Base-by-base conservation (phyloP, 2,888 invertebrate species). In the Drosophila aldrichi region DNA sequence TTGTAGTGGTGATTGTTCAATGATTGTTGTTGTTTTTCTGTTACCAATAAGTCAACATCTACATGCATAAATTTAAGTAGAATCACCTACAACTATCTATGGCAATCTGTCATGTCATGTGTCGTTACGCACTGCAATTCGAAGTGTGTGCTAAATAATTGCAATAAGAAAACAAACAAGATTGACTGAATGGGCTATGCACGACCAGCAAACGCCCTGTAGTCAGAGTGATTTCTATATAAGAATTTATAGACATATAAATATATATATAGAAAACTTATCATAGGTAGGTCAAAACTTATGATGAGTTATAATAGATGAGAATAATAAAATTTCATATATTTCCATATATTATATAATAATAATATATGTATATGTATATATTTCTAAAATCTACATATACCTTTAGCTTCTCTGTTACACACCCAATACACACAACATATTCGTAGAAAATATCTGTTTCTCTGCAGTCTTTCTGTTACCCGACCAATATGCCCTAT, bases 41-140 rank as follows among this genome's bases (percentile, higher is more conserved):
- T 58, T 70, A 75, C 88, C 83, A 79, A 88, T 84, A 86, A 74
- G 60, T 69, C 77, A 70, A 61, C 44, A 25, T 40, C 1, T 36
- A 74, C 75, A 70, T 70, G 89, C 79, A 88, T 84, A 84, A 82
- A 86, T 86, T 81, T 75, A 51, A 18, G 44, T n/a, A 25, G 6
- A 32, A 10, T 18, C 25, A 20, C 48, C 49, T 14, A 25, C 36
- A 44, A 44, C 52, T 38, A 44, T 65, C 65, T n/a, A 48, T 36
- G 59, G 32, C 86, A 73, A 88, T 83, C 82, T 80, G 81, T 85
- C 88, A 88, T 88, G 88, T 82, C 88, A 75, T 66, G 43, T 74
- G 38, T 18, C 62, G 41, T n/a, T 41, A 25, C 14, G 38, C 61
- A 56, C 56, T 65, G 62, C 48, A 49, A 54, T 34, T 52, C 48